Percentiles rank a stretch among this genome's conserved stretches.
Conservation (phyloP, 2,113 vertebrate genomes). For the Chloropsis cyanopogon region DNA sequence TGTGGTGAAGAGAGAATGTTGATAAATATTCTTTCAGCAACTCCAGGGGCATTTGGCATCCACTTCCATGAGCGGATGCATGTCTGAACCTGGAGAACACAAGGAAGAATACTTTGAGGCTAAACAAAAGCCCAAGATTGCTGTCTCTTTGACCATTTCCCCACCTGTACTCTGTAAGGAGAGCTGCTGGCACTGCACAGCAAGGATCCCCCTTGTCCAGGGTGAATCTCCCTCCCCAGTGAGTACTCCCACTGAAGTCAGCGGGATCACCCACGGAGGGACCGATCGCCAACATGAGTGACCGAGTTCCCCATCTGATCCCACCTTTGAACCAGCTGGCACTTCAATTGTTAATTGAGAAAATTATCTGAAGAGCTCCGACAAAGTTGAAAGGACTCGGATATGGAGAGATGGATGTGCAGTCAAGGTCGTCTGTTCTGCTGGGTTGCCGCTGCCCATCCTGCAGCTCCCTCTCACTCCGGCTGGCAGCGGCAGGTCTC, state of each 20-base stretch:
- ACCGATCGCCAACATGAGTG: accelerated
- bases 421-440: not conserved
- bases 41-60: not conserved
- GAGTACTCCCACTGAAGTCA: not conserved
- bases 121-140: accelerated
- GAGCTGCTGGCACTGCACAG: not conserved
- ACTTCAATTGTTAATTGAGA: accelerated
- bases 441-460: not conserved
- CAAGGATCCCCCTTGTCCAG: not conserved
- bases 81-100: not conserved
- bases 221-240: not conserved
- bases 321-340: not conserved
- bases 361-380: not conserved
- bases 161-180: not conserved
- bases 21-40: not conserved
- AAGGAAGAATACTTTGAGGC: not conserved
- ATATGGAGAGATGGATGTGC: not conserved
- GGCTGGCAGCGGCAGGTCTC: not conserved
- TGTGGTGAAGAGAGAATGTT: not conserved
- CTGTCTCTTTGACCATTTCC: not conserved
- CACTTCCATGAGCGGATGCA: not conserved
- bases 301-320: not conserved
- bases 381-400: not conserved
- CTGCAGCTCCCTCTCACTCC: not conserved
- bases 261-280: accelerated